phyloP scores from a whole-genome alignment of 2,888 invertebrate genomes.

The Antheraea assamensis region DNA sequence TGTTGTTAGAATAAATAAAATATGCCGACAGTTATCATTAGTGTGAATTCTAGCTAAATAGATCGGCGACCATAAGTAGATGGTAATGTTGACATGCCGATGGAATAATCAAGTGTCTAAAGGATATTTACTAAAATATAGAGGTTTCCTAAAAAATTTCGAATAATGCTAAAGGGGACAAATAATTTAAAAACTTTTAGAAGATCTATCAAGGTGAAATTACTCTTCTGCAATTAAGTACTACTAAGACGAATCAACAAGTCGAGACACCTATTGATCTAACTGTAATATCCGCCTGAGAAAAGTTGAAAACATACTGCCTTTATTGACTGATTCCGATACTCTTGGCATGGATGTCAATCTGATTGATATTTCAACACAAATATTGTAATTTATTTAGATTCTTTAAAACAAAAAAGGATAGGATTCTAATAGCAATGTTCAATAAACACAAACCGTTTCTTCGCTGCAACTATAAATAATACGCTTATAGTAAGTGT shows the following conservation, averaged over 20 bases:
- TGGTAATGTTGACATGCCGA: neutral
- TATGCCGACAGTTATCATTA: neutral
- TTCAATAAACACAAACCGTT: neutral
- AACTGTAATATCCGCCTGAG: neutral
- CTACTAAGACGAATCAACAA: no score
- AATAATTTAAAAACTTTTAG: no score
- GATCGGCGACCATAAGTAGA: neutral
- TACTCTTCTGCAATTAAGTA: no score
- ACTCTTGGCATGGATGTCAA: no score
- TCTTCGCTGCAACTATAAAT: neutral
- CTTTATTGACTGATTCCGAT: no score
- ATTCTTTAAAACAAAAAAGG: neutral
- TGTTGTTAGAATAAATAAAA: neutral
- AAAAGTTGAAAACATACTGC: neutral
- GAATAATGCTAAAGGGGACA: no score
- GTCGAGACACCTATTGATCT: neutral
- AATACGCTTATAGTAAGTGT: neutral
- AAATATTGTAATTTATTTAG: no score
- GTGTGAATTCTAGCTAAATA: slow-evolving; percentile 2
- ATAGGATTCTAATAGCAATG: neutral
- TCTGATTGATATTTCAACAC: no score
- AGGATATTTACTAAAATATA: no score
- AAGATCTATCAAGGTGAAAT: no score
- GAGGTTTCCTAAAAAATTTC: no score
- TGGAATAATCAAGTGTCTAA: neutral